Base-by-base conservation (phyloP, 2,888 invertebrate genomes). In the Lepidonotus clava region DNA sequence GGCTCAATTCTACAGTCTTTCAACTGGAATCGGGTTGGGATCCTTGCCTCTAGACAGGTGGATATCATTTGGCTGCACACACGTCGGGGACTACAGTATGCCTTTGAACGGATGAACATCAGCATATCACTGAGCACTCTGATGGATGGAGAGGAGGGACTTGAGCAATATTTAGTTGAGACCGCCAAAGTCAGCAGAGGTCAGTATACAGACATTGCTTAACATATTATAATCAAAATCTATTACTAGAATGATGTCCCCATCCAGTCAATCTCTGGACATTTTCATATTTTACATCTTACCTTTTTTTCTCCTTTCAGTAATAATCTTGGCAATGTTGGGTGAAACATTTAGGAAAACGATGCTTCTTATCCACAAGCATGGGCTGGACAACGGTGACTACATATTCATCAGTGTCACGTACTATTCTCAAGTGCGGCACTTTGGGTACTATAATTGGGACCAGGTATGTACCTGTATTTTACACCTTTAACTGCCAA, bases 41-140 rank as follows among this genome's bases (percentile, higher is more conserved):
- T 90, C 18, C 87, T 90, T 5, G 87, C 88, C 21, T 88, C 90
- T 76, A 56, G 66, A 14, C 88, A 88, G 40, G 87, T 87, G 4
- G 90, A 90, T 77, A 76, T 85, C 21, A 89, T 90, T 28, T 90
- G 90, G 90, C 85, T 87, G 36, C 88, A 87, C 53, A 90, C 90
- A 0, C 40, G 86, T 14, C 87, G 88, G 18, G 86, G 84, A 24
- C 76, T 86, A 21, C 83, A 86, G 2, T 46, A 53, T 28, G 53
- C 86, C 24, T 67, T 83, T 32, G 36, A 41, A 1, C 0, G 24
- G 40, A n/a, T 38, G 0, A 87, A 89, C 66, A 86, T 88, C 85
- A 87, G 66, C 8, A 86, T 90, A 2, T 87, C 86, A 24, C 4
- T 32, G 77, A 36, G n/a, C 8, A 77, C 80, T 1, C 32, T 87